These are phyloP conservation scores for Romanogobio albipinnatus DNA, from an alignment of 2,113 vertebrate species.

Conservation along the genomic window DNA sequence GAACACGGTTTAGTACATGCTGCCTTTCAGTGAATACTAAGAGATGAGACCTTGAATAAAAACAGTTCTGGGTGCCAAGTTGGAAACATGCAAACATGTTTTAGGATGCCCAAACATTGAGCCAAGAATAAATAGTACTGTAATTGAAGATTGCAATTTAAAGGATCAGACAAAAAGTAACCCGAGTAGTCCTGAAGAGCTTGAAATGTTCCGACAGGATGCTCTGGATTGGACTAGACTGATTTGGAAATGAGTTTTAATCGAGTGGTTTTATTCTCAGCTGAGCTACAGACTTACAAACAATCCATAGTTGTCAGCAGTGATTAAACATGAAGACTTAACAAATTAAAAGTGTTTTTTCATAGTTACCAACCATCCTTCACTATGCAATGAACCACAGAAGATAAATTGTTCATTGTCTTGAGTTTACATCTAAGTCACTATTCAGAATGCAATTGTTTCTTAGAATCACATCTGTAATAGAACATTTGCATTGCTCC, in stretches of 20 bases:
- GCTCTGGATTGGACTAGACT: background rate
- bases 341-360: background rate
- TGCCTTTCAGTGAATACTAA: conserved; percentile 16
- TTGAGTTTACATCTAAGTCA: background rate
- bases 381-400: background rate
- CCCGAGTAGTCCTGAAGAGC: background rate
- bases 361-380: background rate
- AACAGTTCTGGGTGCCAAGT: conserved; percentile 29
- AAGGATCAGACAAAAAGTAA: conserved; percentile 33
- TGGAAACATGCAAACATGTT: conserved; percentile 39
- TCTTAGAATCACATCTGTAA: background rate
- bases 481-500: background rate
- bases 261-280: background rate
- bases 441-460: background rate
- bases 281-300: background rate
- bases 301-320: background rate
- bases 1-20: conserved; percentile 25
- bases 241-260: background rate
- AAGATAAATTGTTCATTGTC: background rate
- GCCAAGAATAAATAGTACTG: conserved; percentile 44
- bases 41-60: conserved; percentile 23
- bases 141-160: conserved; percentile 33
- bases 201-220: background rate
- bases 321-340: background rate
- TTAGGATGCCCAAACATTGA: conserved; percentile 19